Conservation (phyloP, 1,140 invertebrate species). For the Drosophila sp. region DNA sequence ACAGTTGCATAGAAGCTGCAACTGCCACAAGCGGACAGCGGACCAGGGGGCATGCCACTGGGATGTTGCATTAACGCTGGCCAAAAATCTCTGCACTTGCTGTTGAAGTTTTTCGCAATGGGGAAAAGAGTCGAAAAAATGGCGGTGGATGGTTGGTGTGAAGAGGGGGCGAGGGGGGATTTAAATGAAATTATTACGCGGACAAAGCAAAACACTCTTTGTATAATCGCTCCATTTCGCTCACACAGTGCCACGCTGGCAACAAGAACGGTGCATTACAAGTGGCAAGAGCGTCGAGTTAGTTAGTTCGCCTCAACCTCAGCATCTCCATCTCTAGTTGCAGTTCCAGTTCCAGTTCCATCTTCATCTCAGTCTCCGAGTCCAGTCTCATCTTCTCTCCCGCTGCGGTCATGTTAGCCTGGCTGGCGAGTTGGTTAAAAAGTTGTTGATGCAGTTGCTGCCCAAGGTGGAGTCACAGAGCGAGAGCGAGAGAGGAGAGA, state of each 20-base stretch:
- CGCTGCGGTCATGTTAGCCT: slow-evolving; percentile 74
- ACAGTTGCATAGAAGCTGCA: slow-evolving; percentile 20
- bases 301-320: slow-evolving; percentile 62
- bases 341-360: not conserved
- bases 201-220: slow-evolving; percentile 61
- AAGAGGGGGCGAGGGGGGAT: not conserved
- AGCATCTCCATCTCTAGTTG: not conserved
- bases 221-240: not conserved
- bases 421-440: slow-evolving; percentile 79
- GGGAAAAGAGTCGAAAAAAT: slow-evolving; percentile 10
- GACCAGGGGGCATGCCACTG: too few species aligned
- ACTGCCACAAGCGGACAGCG: too few species aligned
- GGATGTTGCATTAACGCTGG: slow-evolving; percentile 69
- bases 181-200: slow-evolving; percentile 66
- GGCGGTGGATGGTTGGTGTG: too few species aligned
- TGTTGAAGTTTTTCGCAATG: slow-evolving; percentile 58
- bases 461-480: slow-evolving; percentile 26
- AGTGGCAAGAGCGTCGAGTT: slow-evolving; percentile 71
- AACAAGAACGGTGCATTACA: slow-evolving; percentile 75
- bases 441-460: slow-evolving; percentile 77
- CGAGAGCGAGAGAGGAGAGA: not conserved
- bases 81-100: slow-evolving; percentile 76
- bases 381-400: slow-evolving; percentile 1
- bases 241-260: slow-evolving; percentile 32
- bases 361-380: slow-evolving; percentile 2